A percentile compares a stretch with the other conserved stretches of the same genome.
phyloP scores from a whole-genome alignment of 2,888 invertebrate species.

The Drosophila nr. perissopoda region DNA sequence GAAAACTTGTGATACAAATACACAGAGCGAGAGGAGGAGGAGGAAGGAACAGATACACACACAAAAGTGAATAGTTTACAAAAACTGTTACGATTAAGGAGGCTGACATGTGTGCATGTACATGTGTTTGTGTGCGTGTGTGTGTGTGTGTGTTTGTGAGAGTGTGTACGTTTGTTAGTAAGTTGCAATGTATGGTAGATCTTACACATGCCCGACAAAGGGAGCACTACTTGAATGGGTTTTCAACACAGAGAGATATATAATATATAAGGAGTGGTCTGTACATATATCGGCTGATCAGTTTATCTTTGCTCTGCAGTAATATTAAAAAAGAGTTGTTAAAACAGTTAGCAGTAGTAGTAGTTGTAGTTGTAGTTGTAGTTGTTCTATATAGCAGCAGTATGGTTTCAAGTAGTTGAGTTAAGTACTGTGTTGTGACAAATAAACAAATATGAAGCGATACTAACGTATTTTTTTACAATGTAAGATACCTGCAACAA shows the following conservation, averaged over 20 bases:
- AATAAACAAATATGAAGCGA: conserved; percentile 74
- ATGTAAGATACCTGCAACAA: conserved; percentile 83
- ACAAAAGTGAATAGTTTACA: conserved; percentile 42
- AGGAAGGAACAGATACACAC: conserved; percentile 37
- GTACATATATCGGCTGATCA: conserved; percentile 18
- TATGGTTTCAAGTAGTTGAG: conserved; percentile 26
- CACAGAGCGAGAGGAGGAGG: conserved; percentile 28
- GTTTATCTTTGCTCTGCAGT: conserved; percentile 37
- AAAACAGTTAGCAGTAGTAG: conserved; percentile 41
- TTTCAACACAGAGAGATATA: conserved; percentile 9
- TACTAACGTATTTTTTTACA: conserved; percentile 83
- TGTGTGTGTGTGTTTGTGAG: conserved; percentile 6
- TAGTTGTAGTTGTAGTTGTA: conserved; percentile 6
- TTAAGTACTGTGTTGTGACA: conserved; percentile 49
- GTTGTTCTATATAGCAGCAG: conserved; percentile 25
- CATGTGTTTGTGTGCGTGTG: conserved; percentile 19
- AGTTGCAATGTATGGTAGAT: conserved; percentile 37
- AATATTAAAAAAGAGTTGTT: conserved; percentile 32
- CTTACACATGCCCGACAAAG: conserved; percentile 64
- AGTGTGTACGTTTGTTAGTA: conserved; percentile 41
- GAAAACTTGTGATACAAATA: conserved; percentile 36
- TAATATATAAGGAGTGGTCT: conserved; percentile 21
- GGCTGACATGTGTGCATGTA: conserved; percentile 54
- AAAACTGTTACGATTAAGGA: conserved; percentile 52
- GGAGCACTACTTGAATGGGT: conserved; percentile 49